Evolutionary conservation across 2,888 invertebrate species (phyloP).

Genomic region (Coenonympha arcania): DNA sequence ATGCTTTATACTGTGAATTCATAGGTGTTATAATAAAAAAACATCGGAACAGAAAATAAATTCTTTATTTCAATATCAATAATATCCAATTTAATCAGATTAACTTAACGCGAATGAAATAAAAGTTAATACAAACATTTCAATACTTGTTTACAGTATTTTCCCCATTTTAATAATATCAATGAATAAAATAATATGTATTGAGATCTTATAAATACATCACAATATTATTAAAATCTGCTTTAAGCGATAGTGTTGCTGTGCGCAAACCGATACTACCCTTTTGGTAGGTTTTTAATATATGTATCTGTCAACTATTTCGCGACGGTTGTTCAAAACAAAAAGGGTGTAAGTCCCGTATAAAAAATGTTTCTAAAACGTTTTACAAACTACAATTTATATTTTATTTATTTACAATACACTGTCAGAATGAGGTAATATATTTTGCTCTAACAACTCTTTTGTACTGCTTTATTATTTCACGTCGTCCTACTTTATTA

Average conservation of each 20-base stretch:
- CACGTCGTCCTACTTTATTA: slow-evolving; percentile 28
- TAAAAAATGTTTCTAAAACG: slow-evolving; percentile 46
- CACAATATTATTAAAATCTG: slow-evolving; percentile 47
- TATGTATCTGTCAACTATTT: slow-evolving; percentile 28
- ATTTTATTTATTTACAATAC: slow-evolving; percentile 63
- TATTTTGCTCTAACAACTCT: slow-evolving; percentile 33
- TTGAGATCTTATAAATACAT: slow-evolving; percentile 69
- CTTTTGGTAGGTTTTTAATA: slow-evolving; percentile 2
- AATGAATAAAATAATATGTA: slow-evolving; percentile 31
- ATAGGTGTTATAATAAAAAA: no score
- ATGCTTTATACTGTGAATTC: no score
- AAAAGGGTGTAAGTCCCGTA: slow-evolving; percentile 47
- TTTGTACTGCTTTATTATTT: slow-evolving; percentile 40
- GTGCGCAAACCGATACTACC: background rate
- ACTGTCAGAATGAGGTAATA: slow-evolving; percentile 66
- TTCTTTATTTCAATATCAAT: slow-evolving; percentile 68
- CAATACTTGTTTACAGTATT: slow-evolving; percentile 27
- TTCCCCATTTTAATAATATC: slow-evolving; percentile 6
- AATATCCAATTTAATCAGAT: slow-evolving; percentile 70
- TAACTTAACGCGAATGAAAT: slow-evolving; percentile 47
- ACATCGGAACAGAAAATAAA: slow-evolving; percentile 66
- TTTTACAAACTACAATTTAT: slow-evolving; percentile 42
- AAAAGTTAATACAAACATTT: slow-evolving; percentile 36
- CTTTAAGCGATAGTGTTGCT: slow-evolving; percentile 43
- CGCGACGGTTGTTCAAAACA: slow-evolving; percentile 16